These are phyloP conservation scores for Prochilodus magdalenae DNA, from an alignment of 2,113 vertebrate species.

Conservation along the genomic window DNA sequence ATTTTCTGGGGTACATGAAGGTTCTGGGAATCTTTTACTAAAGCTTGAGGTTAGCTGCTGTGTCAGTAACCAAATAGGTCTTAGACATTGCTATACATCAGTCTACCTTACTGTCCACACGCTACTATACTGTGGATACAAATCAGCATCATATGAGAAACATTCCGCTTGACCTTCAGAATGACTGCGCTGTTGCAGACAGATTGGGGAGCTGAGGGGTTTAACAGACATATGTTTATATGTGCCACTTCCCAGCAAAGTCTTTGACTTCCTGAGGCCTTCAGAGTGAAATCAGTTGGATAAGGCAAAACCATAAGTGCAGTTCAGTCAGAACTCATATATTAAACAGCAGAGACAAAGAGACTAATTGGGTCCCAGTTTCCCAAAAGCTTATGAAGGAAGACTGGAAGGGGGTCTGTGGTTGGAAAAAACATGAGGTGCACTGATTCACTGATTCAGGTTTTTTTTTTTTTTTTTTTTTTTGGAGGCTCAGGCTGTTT, in stretches of 20 bases:
- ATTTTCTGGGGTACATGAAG: conserved; percentile 19
- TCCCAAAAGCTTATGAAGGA: no score
- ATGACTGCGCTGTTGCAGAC: conserved; percentile 73
- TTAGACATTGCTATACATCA: conserved; percentile 42
- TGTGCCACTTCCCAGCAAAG: conserved; percentile 66
- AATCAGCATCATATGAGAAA: conserved; percentile 74
- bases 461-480: no score
- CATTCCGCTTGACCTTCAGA: conserved; percentile 64
- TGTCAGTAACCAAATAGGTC: conserved; percentile 49
- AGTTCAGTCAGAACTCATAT: neutral
- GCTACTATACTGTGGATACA: conserved; percentile 55
- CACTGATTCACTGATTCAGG: no score
- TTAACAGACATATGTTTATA: conserved; percentile 63
- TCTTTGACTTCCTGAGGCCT: neutral
- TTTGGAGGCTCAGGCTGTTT: no score
- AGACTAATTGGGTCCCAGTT: no score
- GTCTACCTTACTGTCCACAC: conserved; percentile 39
- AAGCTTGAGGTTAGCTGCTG: conserved; percentile 44
- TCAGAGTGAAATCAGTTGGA: neutral
- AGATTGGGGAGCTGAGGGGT: conserved; percentile 72
- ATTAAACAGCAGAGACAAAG: neutral
- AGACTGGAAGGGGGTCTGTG: no score
- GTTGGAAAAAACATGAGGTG: no score
- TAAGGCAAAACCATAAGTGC: neutral
- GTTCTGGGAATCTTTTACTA: conserved; percentile 35